Evolutionary conservation across 2,113 vertebrate species (phyloP).

Genomic region (Macaca mulatta): DNA sequence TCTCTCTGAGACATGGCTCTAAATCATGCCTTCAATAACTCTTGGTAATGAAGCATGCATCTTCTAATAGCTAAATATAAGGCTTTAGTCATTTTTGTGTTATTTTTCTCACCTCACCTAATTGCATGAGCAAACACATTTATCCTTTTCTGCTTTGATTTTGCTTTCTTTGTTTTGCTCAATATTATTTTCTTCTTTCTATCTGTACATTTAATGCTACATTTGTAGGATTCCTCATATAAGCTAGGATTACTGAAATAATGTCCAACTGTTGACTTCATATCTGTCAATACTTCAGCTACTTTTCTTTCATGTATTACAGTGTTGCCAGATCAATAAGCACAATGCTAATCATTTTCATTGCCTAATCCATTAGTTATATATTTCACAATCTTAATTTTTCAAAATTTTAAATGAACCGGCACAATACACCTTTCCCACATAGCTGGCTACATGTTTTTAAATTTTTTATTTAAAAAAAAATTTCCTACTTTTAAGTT

Average conservation of each 20-base stretch:
- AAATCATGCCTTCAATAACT: neutral
- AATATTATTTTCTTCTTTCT: neutral
- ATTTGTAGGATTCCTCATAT: neutral
- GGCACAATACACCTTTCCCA: neutral
- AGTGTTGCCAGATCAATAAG: neutral
- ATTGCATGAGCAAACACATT: neutral
- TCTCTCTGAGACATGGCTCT: neutral
- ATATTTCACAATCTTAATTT: neutral
- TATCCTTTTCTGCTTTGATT: neutral
- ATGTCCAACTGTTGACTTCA: neutral
- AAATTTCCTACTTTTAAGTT: neutral
- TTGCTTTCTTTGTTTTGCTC: neutral
- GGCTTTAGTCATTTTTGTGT: neutral
- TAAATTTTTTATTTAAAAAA: neutral
- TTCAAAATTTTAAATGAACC: neutral
- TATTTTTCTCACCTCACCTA: neutral
- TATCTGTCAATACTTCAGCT: neutral
- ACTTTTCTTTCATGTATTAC: neutral
- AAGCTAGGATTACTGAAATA: neutral
- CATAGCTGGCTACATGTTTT: neutral
- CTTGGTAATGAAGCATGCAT: neutral
- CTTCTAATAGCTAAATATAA: neutral
- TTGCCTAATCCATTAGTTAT: neutral
- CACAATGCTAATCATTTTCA: neutral
- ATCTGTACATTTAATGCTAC: neutral